phyloP scores from a whole-genome alignment of 1,140 invertebrate genomes.

The Zaprionus davidi region DNA sequence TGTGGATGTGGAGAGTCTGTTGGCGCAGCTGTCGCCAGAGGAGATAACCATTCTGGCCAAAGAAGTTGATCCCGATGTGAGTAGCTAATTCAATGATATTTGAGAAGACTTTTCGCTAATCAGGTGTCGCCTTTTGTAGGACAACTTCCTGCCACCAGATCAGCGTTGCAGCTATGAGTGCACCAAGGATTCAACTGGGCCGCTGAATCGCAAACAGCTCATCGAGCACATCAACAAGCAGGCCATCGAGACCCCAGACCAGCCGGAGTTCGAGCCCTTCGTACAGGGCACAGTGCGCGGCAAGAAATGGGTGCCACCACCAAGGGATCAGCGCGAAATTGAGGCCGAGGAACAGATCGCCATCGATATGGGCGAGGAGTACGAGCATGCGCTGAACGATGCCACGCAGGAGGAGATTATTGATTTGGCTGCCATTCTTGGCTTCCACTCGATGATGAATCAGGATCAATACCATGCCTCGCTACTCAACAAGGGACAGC shows the following conservation, averaged over 20 bases:
- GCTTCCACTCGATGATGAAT: slow-evolving; percentile 99
- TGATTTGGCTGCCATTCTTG: slow-evolving; percentile 98
- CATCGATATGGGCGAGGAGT: slow-evolving; percentile 97
- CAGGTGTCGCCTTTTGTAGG: slow-evolving; percentile 87
- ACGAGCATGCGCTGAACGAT: slow-evolving; percentile 94
- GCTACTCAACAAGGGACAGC: slow-evolving; percentile 94
- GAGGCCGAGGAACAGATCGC: slow-evolving; percentile 95
- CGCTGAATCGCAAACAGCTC: slow-evolving; percentile 97
- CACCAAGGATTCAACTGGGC: slow-evolving; percentile 96
- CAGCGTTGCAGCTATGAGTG: slow-evolving; percentile 98
- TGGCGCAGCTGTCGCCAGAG: slow-evolving; percentile 96
- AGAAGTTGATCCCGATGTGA: slow-evolving; percentile 99
- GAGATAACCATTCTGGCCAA: slow-evolving; percentile 98
- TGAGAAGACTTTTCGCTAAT: too few relatives aligned
- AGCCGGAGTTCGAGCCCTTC: slow-evolving; percentile 97
- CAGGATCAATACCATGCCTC: slow-evolving; percentile 99
- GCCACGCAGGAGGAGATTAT: slow-evolving; percentile 99
- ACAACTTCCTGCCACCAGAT: slow-evolving; percentile 97
- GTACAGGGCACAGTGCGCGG: slow-evolving; percentile 95
- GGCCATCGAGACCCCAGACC: slow-evolving; percentile 98
- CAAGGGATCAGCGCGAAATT: slow-evolving; percentile 91
- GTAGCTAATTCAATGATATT: slow-evolving; percentile 63
- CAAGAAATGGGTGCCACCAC: slow-evolving; percentile 96
- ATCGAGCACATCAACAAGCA: slow-evolving; percentile 99
- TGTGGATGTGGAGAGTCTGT: slow-evolving; percentile 97